Evolutionary conservation across 2,113 vertebrate genomes (phyloP), one percentile per base, ranked within the genome.

Genomic region (Anthoscopus minutus): DNA sequence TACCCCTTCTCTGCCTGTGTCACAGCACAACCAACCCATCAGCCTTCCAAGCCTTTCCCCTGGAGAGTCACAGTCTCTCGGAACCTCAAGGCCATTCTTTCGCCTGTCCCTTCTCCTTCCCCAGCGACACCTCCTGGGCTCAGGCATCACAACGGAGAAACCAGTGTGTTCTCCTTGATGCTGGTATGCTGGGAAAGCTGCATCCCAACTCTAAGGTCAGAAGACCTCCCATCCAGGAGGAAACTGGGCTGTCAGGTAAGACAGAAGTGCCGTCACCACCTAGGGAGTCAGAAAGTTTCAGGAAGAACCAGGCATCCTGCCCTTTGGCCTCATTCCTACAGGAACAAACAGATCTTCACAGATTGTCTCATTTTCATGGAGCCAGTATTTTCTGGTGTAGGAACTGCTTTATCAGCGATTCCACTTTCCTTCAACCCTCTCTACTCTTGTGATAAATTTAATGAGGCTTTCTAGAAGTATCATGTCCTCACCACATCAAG

Each of bases 81-180:
- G 42, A 25, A 28, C 4, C 14, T 64, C 71, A 33, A 1, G 2
- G 10, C 25, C 15, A 8, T 8, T 13, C n/a, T 21, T 76, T 69
- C 40, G 16, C 19, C 23, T 38, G 13, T 6, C 42, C 21, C 31
- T 70, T 81, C 23, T 76, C 35, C 24, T 27, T 79, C 30, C 27
- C 24, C 13, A 8, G 14, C 28, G 62, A 31, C 14, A 28, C 11
- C 2, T 72, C 35, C 27, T 23, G 35, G 48, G 11, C 18, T 70
- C 56, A 66, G 33, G 17, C 50, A 53, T 9, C 7, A 53, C 17
- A 10, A 48, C 0, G 0, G 19, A 61, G 58, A 60, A 77, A 13
- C 24, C 8, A 4, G 2, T 1, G 8, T 31, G 18, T 11, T 31
- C 21, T 88, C 33, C 53, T 64, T 3, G 1, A 19, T 44, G 33